Evolutionary conservation across 2,888 invertebrate species (phyloP), one percentile per base, ranked within the genome.

Genomic region (Chorisops tibialis): DNA sequence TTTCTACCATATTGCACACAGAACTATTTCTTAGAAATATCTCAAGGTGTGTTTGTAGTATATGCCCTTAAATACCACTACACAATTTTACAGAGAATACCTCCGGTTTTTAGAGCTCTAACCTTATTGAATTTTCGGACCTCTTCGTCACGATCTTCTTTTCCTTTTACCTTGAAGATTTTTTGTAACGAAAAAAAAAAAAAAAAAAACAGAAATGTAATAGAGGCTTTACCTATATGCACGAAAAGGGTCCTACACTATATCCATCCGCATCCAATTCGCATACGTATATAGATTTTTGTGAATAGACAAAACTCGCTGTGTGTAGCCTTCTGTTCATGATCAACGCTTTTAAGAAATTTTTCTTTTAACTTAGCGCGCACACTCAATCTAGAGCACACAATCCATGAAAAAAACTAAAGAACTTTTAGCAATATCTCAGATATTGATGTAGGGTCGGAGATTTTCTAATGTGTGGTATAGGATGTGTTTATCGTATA

Each of bases 341-440:
- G 49, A 19, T 50, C 35, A 50, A 35, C 35, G n/a, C 49, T 50
- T 35, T 50, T 35, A 30, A 30, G 35, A 50, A 50, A 35, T 35
- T 50, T n/a, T n/a, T 48, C 49, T 50, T 50, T 50, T 18, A 35
- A 35, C 49, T 30, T 50, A 35, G 49, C 35, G 49, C 49, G 49
- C 24, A 30, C 5, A 16, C 41, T 41, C 30, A 2, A 30, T 30
- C 30, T 30, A 7, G 5, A 30, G 30, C 9, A 5, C n/a, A n/a
- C 30, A 7, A 2, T 30, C 5, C 1, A 7, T 30, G 30, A 30
- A 30, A 30, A 30, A 30, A 30, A 30, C 30, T n/a, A n/a, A n/a
- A 30, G 30, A 30, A 30, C 30, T 30, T 30, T n/a, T 30, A 2
- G 30, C 30, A 30, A 30, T 30, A 30, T 1, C 9, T 30, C 30